Evolutionary conservation across 2,797 vertebrate genomes (phyloP), one percentile per base, ranked within the genome.

Genomic region (Zenarchopterus dispar): DNA sequence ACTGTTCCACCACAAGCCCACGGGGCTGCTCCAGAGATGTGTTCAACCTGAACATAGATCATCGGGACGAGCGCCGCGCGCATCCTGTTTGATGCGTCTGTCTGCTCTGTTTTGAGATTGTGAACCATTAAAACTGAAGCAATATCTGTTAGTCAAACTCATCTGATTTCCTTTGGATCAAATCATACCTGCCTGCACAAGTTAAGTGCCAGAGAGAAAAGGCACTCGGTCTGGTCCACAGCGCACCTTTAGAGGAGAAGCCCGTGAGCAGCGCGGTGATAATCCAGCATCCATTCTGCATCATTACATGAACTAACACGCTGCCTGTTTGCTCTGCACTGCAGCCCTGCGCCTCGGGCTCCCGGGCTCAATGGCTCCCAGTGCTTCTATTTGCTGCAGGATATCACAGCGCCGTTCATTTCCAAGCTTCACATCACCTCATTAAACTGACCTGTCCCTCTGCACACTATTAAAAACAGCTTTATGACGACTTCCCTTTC

Each of bases 381-480:
- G 77, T 66, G 78, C 81, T 62, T 88, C 81, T 75, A 77, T 88
- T 87, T 87, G 77, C 78, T 16, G 75, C 64, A 86, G 71, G 80
- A 88, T 67, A 87, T 84, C 77, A 72, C 80, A 81, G 73, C 82
- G 59, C 81, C 70, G 77, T 82, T 88, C 67, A 81, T 89, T 89
- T 84, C 73, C 66, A 78, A 77, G 80, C 78, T 87, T 84, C 80
- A 65, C 77, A 80, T 81, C 80, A 75, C 76, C 80, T 78, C 84
- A 86, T 88, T 88, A 85, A 88, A 84, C 60, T 70, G 77, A 84
- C 82, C 81, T 18, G 73, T 78, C 82, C 84, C 81, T 62, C 63
- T 60, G 75, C 73, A 64, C 73, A 33, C 64, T 15, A 77, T 74
- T 81, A 81, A 77, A 78, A 45, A 19, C 48, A 21, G 59, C 67